Evolutionary conservation across 2,797 vertebrate genomes (phyloP), one percentile per base, ranked within the genome.

Genomic region (Falco peregrinus): DNA sequence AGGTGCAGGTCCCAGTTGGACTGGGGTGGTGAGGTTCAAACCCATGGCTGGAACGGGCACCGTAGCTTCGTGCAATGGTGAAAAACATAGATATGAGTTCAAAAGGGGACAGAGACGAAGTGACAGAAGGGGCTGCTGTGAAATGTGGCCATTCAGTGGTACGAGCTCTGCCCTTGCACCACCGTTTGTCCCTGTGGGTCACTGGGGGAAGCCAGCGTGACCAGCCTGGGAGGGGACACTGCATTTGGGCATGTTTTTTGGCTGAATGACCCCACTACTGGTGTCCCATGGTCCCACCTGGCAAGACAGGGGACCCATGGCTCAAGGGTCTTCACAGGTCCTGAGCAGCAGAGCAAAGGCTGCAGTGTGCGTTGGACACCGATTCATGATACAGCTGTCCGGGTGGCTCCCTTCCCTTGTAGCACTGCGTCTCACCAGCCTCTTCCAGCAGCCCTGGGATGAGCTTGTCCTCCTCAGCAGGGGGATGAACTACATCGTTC

Each of bases 331-430:
- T 71, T 59, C n/a, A 24, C 33, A 19, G 48, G 14, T 57, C 43
- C 43, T 7, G 20, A 61, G 39, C 17, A 10, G 11, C 39, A 24
- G 22, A 33, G 6, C 3, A 5, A 33, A 20, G 16, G 28, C 37
- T 24, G 19, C 21, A 16, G 33, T 17, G 20, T 9, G n/a, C 5
- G 3, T 11, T 21, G 35, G 56, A 35, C 24, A 7, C 33, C 6
- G 9, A 17, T 17, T n/a, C 9, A 3, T 43, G 28, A 28, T 20
- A 37, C 4, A 2, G 47, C 28, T 47, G 37, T 50, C 64, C 41
- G 1, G 2, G 19, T 0, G 3, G 15, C 19, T 57, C 61, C 48
- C 21, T 45, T 33, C 29, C 29, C 8, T 14, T 1, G 0, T 15
- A 28, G 45, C 59, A 37, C 5, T 0, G 1, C 17, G 29, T 59